Evolutionary conservation across 2,113 vertebrate species (phyloP).

Genomic region (Indri indri): DNA sequence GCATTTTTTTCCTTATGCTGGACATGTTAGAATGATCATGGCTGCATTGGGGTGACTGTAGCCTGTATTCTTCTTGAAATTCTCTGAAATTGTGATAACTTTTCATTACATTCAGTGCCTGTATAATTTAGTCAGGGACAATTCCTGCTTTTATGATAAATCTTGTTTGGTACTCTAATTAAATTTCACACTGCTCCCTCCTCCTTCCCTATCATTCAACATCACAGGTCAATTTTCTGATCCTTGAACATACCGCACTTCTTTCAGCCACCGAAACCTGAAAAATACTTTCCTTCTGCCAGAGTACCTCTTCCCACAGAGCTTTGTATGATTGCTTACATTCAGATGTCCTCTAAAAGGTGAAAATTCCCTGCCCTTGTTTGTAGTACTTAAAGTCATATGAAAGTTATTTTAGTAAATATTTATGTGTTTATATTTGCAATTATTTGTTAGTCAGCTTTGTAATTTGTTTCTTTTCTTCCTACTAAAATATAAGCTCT

Average conservation of each 20-base stretch:
- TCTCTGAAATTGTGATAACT: background rate
- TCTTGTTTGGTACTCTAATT: background rate
- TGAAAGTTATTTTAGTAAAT: background rate
- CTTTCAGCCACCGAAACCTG: background rate
- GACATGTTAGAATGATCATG: accelerated
- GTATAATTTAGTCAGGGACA: background rate
- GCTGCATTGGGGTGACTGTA: background rate
- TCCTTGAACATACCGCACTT: background rate
- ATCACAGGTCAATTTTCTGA: background rate
- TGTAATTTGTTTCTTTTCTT: background rate
- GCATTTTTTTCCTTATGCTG: background rate
- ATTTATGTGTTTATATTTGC: background rate
- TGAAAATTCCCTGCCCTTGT: background rate
- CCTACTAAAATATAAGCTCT: background rate
- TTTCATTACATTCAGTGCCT: background rate
- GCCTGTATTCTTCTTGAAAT: background rate
- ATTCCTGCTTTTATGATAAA: background rate
- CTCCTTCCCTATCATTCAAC: background rate
- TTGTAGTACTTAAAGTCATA: background rate
- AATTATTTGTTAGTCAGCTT: background rate
- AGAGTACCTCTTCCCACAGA: background rate
- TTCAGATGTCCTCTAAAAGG: background rate
- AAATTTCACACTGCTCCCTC: background rate
- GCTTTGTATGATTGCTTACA: background rate
- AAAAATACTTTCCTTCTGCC: background rate